phyloP scores from a whole-genome alignment of 2,888 invertebrate species.

The Drosophila kanekoi region DNA sequence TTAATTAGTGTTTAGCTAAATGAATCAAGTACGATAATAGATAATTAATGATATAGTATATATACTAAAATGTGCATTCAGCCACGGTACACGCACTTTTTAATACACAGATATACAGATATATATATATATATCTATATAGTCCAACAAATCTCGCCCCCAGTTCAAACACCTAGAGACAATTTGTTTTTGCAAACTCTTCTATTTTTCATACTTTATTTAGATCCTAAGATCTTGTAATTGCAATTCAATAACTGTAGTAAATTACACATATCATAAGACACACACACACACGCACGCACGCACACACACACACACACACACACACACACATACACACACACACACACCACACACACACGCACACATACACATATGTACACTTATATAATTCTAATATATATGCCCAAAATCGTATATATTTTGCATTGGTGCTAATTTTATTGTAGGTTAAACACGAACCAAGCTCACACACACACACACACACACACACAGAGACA shows the following conservation, averaged over 20 bases:
- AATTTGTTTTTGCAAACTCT: constrained; percentile 1
- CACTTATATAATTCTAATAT: neutral
- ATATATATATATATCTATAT: constrained; percentile 7
- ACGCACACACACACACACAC: constrained; percentile 30
- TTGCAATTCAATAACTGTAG: constrained; percentile 52
- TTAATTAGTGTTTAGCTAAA: constrained; percentile 66
- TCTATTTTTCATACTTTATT: neutral
- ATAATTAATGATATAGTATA: constrained; percentile 5
- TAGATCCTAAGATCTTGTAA: constrained; percentile 23
- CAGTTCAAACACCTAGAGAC: constrained; percentile 35
- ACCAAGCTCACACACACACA: constrained; percentile 18
- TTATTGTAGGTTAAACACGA: constrained; percentile 59
- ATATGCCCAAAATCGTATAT: constrained; percentile 35
- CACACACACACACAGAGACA: constrained; percentile 27
- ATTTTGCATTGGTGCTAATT: constrained; percentile 75
- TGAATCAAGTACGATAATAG: constrained; percentile 29
- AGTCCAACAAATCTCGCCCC: constrained; percentile 1
- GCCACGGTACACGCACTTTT: neutral
- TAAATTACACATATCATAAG: constrained; percentile 68
- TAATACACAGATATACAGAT: neutral
- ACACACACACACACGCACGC: too few species aligned
- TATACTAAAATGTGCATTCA: neutral
- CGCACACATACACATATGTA: constrained; percentile 15
- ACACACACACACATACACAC: constrained; percentile 19
- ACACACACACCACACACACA: constrained; percentile 26